Conservation (phyloP, 2,797 vertebrate species). For the Myotis pilosus region DNA sequence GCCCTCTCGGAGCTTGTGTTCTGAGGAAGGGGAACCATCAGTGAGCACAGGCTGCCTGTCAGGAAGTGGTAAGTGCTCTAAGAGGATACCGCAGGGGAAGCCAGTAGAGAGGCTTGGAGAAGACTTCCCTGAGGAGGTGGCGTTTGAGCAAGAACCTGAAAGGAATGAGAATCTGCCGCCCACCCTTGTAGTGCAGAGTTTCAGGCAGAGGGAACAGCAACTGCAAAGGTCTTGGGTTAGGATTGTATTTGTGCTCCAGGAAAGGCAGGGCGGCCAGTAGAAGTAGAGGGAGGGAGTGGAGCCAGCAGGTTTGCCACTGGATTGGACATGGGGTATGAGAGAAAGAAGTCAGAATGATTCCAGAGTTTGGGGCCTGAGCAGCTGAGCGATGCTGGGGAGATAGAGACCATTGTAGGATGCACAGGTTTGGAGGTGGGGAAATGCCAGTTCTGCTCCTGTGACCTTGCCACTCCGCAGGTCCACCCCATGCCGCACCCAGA, state of each 20-base stretch:
- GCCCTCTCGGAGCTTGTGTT: background rate
- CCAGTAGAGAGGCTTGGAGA: background rate
- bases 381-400: background rate
- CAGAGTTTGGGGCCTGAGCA: background rate
- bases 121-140: background rate
- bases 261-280: background rate
- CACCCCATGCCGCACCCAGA: background rate
- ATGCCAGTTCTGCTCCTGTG: background rate
- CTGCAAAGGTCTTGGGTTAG: background rate
- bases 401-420: background rate
- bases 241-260: background rate
- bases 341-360: background rate
- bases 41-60: background rate
- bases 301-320: background rate
- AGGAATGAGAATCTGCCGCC: background rate
- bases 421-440: background rate
- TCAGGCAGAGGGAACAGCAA: background rate
- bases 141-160: background rate
- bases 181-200: background rate
- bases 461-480: background rate
- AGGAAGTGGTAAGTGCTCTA: background rate
- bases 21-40: fast-evolving
- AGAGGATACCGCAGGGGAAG: background rate
- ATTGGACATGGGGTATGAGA: background rate
- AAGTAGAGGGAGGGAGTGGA: background rate